These are phyloP conservation scores for Cavia aperea DNA, from an alignment of 2,113 vertebrate species.

Conservation along the genomic window DNA sequence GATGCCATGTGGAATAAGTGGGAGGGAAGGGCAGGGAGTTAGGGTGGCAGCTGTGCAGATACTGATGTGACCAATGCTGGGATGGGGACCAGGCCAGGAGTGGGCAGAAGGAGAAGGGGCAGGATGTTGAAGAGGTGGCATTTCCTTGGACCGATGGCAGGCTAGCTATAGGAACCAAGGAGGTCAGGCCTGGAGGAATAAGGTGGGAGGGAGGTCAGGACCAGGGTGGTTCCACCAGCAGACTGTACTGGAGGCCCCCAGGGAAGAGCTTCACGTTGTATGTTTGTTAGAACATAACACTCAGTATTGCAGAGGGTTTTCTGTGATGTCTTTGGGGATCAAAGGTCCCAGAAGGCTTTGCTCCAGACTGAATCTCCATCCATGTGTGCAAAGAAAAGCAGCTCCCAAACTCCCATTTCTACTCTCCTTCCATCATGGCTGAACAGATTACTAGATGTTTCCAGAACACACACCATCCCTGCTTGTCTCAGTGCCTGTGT, in stretches of 20 bases:
- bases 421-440: background rate
- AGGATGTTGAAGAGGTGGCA: background rate
- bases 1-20: background rate
- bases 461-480: background rate
- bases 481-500: background rate
- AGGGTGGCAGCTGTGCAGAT: background rate
- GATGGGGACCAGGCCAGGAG: background rate
- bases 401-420: background rate
- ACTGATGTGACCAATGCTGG: no score
- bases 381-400: background rate
- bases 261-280: fast-evolving
- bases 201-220: background rate
- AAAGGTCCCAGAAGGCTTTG: background rate
- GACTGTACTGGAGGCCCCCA: background rate
- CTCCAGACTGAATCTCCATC: background rate
- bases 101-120: background rate
- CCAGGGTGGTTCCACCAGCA: background rate
- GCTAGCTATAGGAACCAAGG: background rate
- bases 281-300: background rate
- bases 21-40: background rate
- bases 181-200: background rate
- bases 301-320: background rate
- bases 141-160: background rate
- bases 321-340: background rate
- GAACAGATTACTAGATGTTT: background rate